Percentiles rank a stretch among this genome's conserved stretches.
Conservation (phyloP, 2,113 vertebrate species). For the Eonycteris spelaea region DNA sequence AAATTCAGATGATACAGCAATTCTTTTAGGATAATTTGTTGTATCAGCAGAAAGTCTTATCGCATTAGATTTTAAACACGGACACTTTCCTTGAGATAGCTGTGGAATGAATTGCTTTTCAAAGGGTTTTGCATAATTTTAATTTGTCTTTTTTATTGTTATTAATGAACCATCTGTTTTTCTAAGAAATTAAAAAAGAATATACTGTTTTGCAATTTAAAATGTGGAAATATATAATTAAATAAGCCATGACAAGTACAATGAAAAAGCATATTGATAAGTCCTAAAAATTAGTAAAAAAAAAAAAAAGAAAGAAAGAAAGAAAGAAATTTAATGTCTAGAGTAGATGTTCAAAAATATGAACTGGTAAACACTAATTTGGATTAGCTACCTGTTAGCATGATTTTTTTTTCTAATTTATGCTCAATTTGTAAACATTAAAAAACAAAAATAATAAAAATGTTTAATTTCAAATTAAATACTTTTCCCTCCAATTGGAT, state of each 20-base stretch:
- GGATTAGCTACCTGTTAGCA: not conserved
- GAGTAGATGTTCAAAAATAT: not conserved
- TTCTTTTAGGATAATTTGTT: slow-evolving; percentile 40
- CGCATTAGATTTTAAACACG: slow-evolving; percentile 62
- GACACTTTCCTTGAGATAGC: slow-evolving; percentile 51
- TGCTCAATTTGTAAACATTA: not conserved
- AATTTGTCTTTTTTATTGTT: slow-evolving; percentile 70
- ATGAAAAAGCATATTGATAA: slow-evolving; percentile 26
- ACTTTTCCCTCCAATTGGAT: not conserved
- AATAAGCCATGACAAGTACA: slow-evolving; percentile 29
- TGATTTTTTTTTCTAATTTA: not conserved
- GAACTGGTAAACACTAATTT: not conserved
- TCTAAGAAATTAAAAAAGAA: slow-evolving; percentile 59
- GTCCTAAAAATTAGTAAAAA: not conserved
- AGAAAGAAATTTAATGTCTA: not conserved
- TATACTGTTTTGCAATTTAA: slow-evolving; percentile 33
- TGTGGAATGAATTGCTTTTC: slow-evolving; percentile 43
- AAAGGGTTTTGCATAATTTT: slow-evolving; percentile 67
- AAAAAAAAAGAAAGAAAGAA: not conserved
- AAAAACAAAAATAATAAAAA: slow-evolving; percentile 15
- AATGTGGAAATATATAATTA: slow-evolving; percentile 50
- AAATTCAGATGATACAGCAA: slow-evolving; percentile 46
- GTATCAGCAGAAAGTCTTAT: slow-evolving; percentile 52
- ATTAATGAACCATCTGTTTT: slow-evolving; percentile 60
- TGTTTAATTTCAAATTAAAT: not conserved